Conservation (phyloP, 2,888 invertebrate genomes). For the Acrobasis consociella region DNA sequence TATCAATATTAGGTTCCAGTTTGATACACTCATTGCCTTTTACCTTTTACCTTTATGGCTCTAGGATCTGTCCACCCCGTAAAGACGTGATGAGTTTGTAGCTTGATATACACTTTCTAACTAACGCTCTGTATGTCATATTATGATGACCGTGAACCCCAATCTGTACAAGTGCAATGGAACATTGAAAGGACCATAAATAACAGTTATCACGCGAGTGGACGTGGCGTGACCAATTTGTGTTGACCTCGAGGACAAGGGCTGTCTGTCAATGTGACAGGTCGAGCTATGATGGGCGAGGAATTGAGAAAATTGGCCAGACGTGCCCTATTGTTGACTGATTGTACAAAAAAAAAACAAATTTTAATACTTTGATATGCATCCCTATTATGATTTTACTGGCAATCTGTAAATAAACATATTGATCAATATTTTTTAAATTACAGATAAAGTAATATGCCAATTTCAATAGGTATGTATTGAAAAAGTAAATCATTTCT, state of each 20-base stretch:
- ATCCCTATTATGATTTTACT: not conserved
- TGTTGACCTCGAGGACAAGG: slow-evolving; percentile 47
- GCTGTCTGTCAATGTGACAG: slow-evolving; percentile 21
- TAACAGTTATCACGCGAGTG: slow-evolving; percentile 68
- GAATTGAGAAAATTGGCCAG: slow-evolving; percentile 52
- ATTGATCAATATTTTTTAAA: too few species aligned
- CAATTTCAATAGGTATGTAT: too few species aligned
- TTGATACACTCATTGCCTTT: too few species aligned
- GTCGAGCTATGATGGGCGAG: slow-evolving; percentile 39
- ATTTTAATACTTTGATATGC: not conserved
- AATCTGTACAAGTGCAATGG: slow-evolving; percentile 75
- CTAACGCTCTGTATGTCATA: not conserved
- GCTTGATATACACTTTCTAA: too few species aligned
- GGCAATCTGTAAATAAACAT: too few species aligned
- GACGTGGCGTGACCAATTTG: slow-evolving; percentile 59
- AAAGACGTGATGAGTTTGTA: too few species aligned
- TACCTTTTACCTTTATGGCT: too few species aligned
- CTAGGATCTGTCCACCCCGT: too few species aligned
- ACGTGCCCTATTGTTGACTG: slow-evolving; percentile 37
- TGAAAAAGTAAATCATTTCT: too few species aligned
- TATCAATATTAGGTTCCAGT: too few species aligned
- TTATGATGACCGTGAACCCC: slow-evolving; percentile 71
- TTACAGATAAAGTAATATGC: too few species aligned
- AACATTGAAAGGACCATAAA: slow-evolving; percentile 70
- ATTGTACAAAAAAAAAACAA: slow-evolving; percentile 30